These are phyloP conservation scores for Natator depressus DNA, from an alignment of 2,113 vertebrate species.

Conservation along the genomic window DNA sequence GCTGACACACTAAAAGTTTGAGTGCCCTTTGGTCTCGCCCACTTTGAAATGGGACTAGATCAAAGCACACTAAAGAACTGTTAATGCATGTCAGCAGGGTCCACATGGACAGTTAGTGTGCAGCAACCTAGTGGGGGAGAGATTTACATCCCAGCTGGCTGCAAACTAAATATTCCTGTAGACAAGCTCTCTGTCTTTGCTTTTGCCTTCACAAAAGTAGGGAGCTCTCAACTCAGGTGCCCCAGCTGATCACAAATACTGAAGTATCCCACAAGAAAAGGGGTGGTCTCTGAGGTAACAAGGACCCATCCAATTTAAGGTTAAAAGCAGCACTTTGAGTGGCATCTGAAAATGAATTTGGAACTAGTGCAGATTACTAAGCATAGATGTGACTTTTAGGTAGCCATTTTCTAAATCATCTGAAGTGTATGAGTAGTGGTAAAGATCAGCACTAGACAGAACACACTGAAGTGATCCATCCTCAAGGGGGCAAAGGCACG, in stretches of 20 bases:
- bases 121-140: neutral
- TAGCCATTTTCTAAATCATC: neutral
- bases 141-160: neutral
- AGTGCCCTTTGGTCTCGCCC: no score
- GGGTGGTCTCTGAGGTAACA: neutral
- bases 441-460: neutral
- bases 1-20: no score
- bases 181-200: neutral
- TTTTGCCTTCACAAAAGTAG: neutral
- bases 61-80: neutral
- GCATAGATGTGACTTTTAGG: rapidly evolving
- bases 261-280: neutral
- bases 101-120: neutral
- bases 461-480: neutral
- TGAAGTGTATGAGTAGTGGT: neutral
- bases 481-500: rapidly evolving
- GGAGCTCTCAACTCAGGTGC: neutral
- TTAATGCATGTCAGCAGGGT: neutral
- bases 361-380: neutral
- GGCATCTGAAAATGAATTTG: neutral
- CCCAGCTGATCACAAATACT: neutral
- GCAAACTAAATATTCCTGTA: neutral
- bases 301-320: neutral
- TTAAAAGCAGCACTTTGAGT: neutral
- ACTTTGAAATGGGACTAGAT: no score